Base-by-base conservation (phyloP, 2,797 vertebrate species). In the Onychomys arenicola region DNA sequence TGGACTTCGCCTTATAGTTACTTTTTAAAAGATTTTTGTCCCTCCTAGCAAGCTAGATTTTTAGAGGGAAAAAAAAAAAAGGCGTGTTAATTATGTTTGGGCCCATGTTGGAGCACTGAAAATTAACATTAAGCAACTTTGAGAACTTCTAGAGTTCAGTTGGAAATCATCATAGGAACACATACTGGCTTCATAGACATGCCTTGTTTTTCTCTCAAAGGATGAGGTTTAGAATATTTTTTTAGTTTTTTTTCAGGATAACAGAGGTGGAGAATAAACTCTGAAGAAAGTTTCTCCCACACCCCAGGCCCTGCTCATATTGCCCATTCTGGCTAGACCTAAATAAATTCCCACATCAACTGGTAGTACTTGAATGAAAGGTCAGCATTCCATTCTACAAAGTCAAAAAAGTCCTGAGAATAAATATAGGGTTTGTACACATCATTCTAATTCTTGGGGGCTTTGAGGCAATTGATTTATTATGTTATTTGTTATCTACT, bases 401-500 rank as follows among this genome's bases (percentile, higher is more conserved):
- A 87, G 67, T 65, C 77, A 29, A 46, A 93, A 27, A 78, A 90
- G 23, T 14, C 52, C 4, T 46, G 65, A 76, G 13, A 91, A 46
- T 71, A 57, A 89, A 40, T 37, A 75, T 49, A 71, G 61, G n/a
- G 73, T 69, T 93, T 83, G 27, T 59, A 43, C 63, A 8, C 40
- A 91, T 80, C 49, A 55, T 80, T 91, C 25, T 87, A 73, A 67
- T 69, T 77, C 34, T 87, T 73, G 8, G 34, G 34, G 40, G 6
- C 13, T 81, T 91, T 55, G 7, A 88, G 77, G 29, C 83, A 7
- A 85, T n/a, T 94, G 90, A n/a, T 57, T 86, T 87, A 25, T 34
- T 89, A 32, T 89, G 29, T 85, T 90, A 92, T 96, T 94, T 88
- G 40, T 90, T 86, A 87, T 91, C 40, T 84, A 75, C 19, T 81